These are phyloP conservation scores for Sericinus montela DNA, from an alignment of 2,888 invertebrate genomes.

Conservation along the genomic window DNA sequence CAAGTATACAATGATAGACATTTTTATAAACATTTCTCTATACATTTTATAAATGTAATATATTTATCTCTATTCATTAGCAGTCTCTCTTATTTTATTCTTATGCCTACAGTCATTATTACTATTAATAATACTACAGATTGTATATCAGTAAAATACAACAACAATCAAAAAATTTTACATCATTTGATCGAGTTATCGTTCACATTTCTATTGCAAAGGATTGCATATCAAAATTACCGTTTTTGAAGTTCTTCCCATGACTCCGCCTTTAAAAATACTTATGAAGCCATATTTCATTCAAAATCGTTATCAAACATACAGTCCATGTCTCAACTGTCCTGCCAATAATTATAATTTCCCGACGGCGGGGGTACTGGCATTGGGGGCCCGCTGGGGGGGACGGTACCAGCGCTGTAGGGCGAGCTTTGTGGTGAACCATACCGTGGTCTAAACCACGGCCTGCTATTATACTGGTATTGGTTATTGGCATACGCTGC, in stretches of 20 bases:
- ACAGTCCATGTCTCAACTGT: constrained; percentile 61
- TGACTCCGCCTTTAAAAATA: too few relatives aligned
- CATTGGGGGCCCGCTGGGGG: constrained; percentile 53
- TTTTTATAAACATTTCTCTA: constrained; percentile 9
- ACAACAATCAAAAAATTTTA: neutral
- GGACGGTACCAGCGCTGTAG: constrained; percentile 48
- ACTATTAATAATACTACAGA: neutral
- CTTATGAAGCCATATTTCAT: too few relatives aligned
- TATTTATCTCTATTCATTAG: neutral
- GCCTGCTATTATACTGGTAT: constrained; percentile 65
- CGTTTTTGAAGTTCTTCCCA: too few relatives aligned
- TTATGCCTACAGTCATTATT: neutral
- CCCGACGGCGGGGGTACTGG: constrained; percentile 61
- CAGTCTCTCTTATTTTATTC: constrained; percentile 5
- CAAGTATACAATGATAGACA: neutral
- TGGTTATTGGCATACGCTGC: constrained; percentile 71
- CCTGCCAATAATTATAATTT: constrained; percentile 72
- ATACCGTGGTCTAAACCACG: constrained; percentile 68
- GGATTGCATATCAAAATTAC: neutral
- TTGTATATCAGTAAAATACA: neutral
- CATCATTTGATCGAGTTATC: neutral
- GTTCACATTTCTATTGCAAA: neutral
- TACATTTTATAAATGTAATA: constrained; percentile 17
- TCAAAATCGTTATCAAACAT: constrained; percentile 24
- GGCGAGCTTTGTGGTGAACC: constrained; percentile 67